Evolutionary conservation across 64 coral and sea anemone species (phyloP).

Genomic region (Pachyseris speciosa): DNA sequence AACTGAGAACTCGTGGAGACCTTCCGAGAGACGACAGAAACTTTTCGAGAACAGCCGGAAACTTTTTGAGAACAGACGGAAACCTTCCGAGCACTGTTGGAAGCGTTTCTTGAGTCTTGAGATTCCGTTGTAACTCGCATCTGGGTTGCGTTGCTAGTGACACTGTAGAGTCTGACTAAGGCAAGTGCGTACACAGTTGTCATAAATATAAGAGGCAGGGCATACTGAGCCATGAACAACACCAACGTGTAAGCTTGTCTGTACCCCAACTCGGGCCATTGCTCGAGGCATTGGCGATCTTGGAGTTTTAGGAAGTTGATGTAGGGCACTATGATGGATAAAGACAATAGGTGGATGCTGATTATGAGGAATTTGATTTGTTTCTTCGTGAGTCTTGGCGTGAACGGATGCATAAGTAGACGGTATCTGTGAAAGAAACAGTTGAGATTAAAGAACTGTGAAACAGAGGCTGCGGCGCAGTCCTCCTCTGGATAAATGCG

Average conservation of each 20-base stretch:
- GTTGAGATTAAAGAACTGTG: too few species aligned
- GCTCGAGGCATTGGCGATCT: conserved; percentile 19
- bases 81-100: not conserved
- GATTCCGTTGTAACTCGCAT: conserved; percentile 25
- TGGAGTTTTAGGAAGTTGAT: conserved; percentile 4
- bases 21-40: not conserved
- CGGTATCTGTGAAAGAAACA: conserved; percentile 18
- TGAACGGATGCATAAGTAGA: conserved; percentile 68
- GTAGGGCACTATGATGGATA: conserved; percentile 41
- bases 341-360: conserved; percentile 22
- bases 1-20: not conserved
- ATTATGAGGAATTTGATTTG: conserved; percentile 58
- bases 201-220: conserved; percentile 67
- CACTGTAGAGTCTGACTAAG: conserved; percentile 44
- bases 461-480: too few species aligned
- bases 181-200: conserved; percentile 59
- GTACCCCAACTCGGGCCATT: conserved; percentile 54
- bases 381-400: conserved; percentile 48
- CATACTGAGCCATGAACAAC: conserved; percentile 61
- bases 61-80: not conserved
- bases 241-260: conserved; percentile 62
- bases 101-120: not conserved
- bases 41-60: not conserved
- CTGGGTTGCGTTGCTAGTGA: conserved; percentile 27
- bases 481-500: too few species aligned